phyloP scores from a whole-genome alignment of 2,113 vertebrate species.

The Brienomyrus longianalis region DNA sequence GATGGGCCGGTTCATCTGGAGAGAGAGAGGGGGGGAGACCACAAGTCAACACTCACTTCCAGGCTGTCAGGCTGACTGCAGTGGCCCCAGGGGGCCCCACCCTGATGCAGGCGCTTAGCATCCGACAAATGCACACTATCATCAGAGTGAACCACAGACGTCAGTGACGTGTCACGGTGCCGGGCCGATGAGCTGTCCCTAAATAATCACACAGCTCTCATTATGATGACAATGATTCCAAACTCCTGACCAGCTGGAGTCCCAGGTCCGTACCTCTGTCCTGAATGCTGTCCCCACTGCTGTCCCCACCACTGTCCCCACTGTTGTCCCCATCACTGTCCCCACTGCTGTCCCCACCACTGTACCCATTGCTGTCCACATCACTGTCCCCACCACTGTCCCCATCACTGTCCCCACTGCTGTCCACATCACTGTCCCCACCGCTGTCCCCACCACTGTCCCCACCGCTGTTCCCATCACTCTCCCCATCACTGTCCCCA shows the following conservation, averaged over 20 bases:
- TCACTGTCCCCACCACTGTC: no score
- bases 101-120: neutral
- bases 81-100: neutral
- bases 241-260: neutral
- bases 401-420: no score
- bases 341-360: neutral
- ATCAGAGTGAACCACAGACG: neutral
- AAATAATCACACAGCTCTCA: neutral
- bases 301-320: no score
- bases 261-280: neutral
- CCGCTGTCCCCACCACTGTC: no score
- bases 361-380: neutral
- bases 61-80: neutral
- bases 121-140: neutral
- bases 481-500: no score
- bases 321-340: neutral
- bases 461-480: no score
- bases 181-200: neutral
- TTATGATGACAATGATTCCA: neutral
- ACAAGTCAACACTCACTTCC: neutral
- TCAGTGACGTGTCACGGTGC: neutral
- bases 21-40: constrained; percentile 30
- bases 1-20: constrained; percentile 74
- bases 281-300: no score
- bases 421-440: neutral